A percentile compares a stretch with the other conserved stretches of the same genome.
phyloP scores from a whole-genome alignment of 2,797 vertebrate genomes.

The Orestias chungarensis region DNA sequence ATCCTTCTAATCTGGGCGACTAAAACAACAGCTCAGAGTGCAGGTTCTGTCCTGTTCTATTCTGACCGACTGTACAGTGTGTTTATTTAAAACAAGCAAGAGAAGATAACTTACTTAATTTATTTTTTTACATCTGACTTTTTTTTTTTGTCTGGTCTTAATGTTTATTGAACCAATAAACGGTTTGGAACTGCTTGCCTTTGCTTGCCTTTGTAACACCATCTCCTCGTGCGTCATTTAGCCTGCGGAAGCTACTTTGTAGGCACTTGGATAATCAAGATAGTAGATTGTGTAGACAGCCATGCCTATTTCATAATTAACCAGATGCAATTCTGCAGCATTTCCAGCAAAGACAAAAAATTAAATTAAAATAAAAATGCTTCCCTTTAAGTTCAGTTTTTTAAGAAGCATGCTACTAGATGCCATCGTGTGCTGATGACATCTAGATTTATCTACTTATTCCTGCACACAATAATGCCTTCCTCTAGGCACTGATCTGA shows the following conservation, averaged over 20 bases:
- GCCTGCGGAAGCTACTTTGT: neutral
- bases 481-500: neutral
- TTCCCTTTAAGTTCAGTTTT: neutral
- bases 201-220: neutral
- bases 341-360: neutral
- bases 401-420: neutral
- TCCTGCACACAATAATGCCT: neutral
- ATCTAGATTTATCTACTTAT: neutral
- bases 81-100: no score
- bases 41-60: neutral
- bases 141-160: neutral
- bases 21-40: neutral
- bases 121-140: no score
- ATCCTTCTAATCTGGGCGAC: neutral
- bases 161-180: neutral
- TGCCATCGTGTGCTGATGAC: neutral
- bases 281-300: neutral
- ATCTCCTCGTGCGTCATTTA: neutral
- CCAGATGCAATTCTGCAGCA: neutral
- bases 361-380: no score
- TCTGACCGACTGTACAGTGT: neutral
- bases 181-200: neutral
- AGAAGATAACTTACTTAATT: no score
- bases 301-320: neutral
- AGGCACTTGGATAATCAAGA: neutral